A percentile compares a stretch with the other conserved stretches of the same genome.
phyloP scores from a whole-genome alignment of 53 echinoderm and acorn worm genomes.

The Holothuria scabra region DNA sequence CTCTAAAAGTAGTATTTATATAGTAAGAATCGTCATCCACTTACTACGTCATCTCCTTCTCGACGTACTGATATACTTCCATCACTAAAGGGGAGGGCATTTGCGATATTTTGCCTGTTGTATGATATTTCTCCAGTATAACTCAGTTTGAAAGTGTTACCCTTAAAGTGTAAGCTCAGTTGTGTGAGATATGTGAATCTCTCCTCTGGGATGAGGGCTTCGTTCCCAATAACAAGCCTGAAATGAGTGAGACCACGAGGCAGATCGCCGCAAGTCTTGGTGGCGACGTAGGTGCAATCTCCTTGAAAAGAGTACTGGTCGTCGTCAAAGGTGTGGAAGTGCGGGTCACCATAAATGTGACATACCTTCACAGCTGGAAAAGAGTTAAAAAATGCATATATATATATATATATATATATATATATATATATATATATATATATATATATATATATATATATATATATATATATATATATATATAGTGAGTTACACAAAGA shows the following conservation, averaged over 20 bases:
- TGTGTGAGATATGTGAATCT: conserved; percentile 27
- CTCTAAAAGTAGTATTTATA: no score
- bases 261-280: neutral
- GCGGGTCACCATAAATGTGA: conserved; percentile 39
- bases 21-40: no score
- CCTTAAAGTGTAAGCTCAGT: neutral
- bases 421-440: no score
- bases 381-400: no score
- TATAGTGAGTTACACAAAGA: no score
- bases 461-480: no score
- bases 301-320: conserved; percentile 40
- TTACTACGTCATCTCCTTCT: no score
- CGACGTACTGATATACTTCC: neutral
- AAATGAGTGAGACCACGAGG: neutral
- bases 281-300: conserved; percentile 25
- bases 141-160: conserved; percentile 3
- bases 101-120: neutral
- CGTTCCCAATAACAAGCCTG: neutral
- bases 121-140: conserved; percentile 12
- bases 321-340: conserved; percentile 39
- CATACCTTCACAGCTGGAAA: conserved; percentile 19
- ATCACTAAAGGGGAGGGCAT: neutral
- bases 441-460: no score
- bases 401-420: no score
- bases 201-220: conserved; percentile 36